phyloP scores from a whole-genome alignment of 2,113 vertebrate species.

The Semicossyphus pulcher region DNA sequence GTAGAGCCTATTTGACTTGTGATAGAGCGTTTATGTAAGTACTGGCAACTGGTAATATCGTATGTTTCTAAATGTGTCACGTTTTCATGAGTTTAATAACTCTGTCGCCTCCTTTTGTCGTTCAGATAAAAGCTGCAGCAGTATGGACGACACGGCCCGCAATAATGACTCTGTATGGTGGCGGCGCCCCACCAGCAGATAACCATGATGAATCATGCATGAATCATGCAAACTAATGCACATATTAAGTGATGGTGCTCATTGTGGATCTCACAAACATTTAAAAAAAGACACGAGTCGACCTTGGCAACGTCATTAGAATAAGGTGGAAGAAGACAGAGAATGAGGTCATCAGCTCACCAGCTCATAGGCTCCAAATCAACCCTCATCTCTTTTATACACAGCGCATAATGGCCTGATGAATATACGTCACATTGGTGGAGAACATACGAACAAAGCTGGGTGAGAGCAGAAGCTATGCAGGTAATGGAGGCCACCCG shows the following conservation, averaged over 20 bases:
- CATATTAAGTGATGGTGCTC: conserved; percentile 17
- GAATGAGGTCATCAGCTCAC: neutral
- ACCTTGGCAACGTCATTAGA: conserved; percentile 14
- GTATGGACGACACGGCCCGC: neutral
- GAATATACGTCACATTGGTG: conserved; percentile 15
- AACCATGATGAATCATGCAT: conserved; percentile 27
- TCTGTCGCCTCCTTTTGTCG: neutral
- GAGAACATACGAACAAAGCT: conserved; percentile 43
- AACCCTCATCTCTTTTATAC: conserved; percentile 10
- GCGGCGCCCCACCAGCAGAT: neutral
- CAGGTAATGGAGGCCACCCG: conserved; percentile 70
- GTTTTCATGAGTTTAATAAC: neutral
- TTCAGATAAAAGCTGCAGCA: neutral
- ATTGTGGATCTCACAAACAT: neutral
- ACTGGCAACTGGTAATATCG: neutral
- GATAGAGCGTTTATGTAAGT: no score
- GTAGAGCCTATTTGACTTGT: no score
- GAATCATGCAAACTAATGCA: conserved; percentile 38
- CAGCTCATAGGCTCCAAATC: conserved; percentile 13
- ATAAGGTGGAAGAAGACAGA: conserved; percentile 12
- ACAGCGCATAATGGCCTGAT: conserved; percentile 19
- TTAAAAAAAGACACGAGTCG: neutral
- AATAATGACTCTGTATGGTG: neutral
- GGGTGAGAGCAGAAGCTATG: conserved; percentile 31
- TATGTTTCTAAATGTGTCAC: neutral